Evolutionary conservation across 2,888 invertebrate genomes (phyloP).

Genomic region (Neelides folsomi): DNA sequence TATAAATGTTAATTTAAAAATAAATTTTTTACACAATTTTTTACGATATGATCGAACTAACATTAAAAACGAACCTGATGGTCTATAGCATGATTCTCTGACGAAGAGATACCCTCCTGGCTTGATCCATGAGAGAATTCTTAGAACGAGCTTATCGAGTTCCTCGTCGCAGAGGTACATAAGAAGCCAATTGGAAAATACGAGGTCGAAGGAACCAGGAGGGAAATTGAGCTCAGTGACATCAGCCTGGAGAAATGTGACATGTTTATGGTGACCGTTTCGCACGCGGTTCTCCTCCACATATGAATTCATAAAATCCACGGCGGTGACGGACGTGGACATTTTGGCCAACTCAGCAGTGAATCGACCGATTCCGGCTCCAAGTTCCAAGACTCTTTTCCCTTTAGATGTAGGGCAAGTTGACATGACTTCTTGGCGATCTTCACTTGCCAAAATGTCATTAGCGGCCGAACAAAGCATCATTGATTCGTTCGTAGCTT

Average conservation of each 20-base stretch:
- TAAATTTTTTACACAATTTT: no score
- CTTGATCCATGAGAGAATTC: constrained; percentile 41
- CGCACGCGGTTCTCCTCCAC: constrained; percentile 40
- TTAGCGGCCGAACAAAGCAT: constrained; percentile 41
- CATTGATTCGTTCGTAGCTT: constrained; percentile 39
- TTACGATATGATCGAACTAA: background rate
- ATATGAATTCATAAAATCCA: constrained; percentile 45
- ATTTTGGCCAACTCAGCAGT: constrained; percentile 40
- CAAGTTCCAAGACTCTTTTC: constrained; percentile 42
- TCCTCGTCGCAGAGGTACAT: constrained; percentile 45
- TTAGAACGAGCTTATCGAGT: constrained; percentile 38
- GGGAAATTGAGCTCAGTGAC: constrained; percentile 41
- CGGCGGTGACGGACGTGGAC: constrained; percentile 40
- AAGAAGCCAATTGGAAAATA: constrained; percentile 47
- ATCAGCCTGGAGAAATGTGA: constrained; percentile 41
- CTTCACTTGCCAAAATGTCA: constrained; percentile 36
- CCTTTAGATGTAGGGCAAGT: constrained; percentile 39
- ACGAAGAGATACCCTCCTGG: constrained; percentile 42
- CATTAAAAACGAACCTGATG: constrained; percentile 39
- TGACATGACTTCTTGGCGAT: constrained; percentile 40
- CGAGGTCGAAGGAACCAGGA: constrained; percentile 39
- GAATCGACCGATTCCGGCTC: constrained; percentile 45
- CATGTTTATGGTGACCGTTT: constrained; percentile 39
- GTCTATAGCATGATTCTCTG: constrained; percentile 44
- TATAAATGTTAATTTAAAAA: no score